Evolutionary conservation across 1,140 invertebrate genomes (phyloP).

Genomic region (Apis dorsata): DNA sequence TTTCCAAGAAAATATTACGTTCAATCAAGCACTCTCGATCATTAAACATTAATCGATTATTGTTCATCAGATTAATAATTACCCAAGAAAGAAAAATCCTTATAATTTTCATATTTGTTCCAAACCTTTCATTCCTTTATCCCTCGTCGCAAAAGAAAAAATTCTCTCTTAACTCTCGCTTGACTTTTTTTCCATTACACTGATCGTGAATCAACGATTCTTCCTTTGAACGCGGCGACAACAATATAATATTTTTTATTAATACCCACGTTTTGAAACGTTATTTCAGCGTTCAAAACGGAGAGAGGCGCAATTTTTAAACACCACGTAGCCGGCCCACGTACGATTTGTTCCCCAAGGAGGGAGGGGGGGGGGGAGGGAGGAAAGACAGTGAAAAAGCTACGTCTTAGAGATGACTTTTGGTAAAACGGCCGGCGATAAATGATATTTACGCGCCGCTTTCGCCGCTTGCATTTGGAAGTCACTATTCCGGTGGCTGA

Average conservation of each 20-base stretch:
- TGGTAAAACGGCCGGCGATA: slow-evolving; percentile 38
- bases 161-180: too few species aligned
- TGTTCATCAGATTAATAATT: too few species aligned
- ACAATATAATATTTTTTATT: not conserved
- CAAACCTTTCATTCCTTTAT: too few species aligned
- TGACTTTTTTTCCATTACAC: not conserved
- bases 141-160: too few species aligned
- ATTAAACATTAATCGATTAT: too few species aligned
- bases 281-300: not conserved
- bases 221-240: not conserved
- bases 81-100: too few species aligned
- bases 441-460: slow-evolving; percentile 48
- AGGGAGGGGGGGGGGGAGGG: not conserved
- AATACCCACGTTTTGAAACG: not conserved
- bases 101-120: too few species aligned
- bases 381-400: slow-evolving; percentile 40
- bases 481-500: slow-evolving; percentile 46
- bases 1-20: too few species aligned
- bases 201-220: not conserved
- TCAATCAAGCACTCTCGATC: too few species aligned
- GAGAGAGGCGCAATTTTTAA: not conserved
- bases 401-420: slow-evolving; percentile 8
- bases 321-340: not conserved
- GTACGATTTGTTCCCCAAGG: not conserved
- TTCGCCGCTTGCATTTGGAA: slow-evolving; percentile 40